Evolutionary conservation across 1,140 invertebrate species (phyloP).

Genomic region (Latrodectus geometricus): DNA sequence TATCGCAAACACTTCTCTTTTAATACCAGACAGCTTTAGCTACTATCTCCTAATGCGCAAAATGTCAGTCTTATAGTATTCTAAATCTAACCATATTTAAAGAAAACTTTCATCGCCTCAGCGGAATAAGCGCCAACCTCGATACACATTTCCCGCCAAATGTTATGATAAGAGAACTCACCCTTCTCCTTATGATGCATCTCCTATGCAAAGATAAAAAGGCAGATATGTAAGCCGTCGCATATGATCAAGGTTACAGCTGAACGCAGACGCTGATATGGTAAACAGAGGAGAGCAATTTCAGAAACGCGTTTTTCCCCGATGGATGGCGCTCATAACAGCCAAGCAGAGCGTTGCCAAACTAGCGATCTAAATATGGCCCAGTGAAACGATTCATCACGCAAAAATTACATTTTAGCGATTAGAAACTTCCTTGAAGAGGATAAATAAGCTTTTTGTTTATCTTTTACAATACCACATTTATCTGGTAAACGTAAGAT

Average conservation of each 20-base stretch:
- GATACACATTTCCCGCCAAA: constrained; percentile 60
- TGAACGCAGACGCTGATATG: constrained; percentile 60
- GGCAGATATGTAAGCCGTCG: constrained; percentile 59
- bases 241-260: constrained; percentile 61
- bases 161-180: constrained; percentile 59
- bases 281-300: constrained; percentile 43
- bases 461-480: too few relatives aligned
- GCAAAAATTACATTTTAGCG: background rate
- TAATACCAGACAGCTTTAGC: constrained; percentile 24
- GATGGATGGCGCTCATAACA: constrained; percentile 34
- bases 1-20: constrained; percentile 37
- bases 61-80: constrained; percentile 44
- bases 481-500: too few relatives aligned
- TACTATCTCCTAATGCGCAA: constrained; percentile 44
- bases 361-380: background rate
- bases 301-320: constrained; percentile 39
- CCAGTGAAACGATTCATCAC: background rate
- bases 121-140: constrained; percentile 32
- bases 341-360: background rate
- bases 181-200: constrained; percentile 48
- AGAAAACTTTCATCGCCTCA: constrained; percentile 7
- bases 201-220: constrained; percentile 61
- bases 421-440: too few relatives aligned
- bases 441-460: too few relatives aligned
- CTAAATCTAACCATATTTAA: constrained; percentile 19